These are phyloP conservation scores for Dendronephthya gigantea DNA, from an alignment of 64 coral and sea anemone genomes.

Conservation along the genomic window DNA sequence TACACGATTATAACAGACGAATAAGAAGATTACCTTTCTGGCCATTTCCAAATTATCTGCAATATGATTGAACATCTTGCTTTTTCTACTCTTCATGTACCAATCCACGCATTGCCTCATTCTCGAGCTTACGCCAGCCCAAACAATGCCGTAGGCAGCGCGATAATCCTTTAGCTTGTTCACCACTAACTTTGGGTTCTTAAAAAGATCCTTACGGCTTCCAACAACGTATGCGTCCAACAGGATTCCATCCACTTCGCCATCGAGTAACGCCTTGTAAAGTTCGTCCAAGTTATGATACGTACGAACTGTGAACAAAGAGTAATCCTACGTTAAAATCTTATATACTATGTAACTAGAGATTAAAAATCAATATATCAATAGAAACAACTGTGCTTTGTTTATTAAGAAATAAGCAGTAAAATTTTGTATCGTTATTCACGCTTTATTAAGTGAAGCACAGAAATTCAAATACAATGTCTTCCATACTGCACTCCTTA, in stretches of 20 bases:
- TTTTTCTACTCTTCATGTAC: background rate
- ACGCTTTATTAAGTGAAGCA: too few species aligned
- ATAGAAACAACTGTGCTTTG: too few species aligned
- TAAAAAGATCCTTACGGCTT: conserved; percentile 62
- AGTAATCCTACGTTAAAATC: background rate
- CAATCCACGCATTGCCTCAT: background rate
- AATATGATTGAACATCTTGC: background rate
- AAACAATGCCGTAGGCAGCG: conserved; percentile 44
- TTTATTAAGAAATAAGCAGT: too few species aligned
- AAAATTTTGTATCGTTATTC: too few species aligned
- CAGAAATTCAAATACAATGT: too few species aligned
- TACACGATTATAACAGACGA: too few species aligned
- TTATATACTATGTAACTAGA: too few species aligned
- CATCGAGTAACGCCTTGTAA: conserved; percentile 16
- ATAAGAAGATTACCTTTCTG: background rate
- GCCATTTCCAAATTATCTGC: background rate
- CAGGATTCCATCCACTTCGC: conserved; percentile 39
- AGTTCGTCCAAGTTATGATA: conserved; percentile 46
- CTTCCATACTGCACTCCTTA: too few species aligned
- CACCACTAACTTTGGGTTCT: conserved; percentile 46
- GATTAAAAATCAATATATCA: too few species aligned
- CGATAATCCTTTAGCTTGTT: conserved; percentile 51
- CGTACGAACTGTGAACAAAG: conserved; percentile 9
- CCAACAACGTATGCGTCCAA: conserved; percentile 52
- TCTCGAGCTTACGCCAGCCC: conserved; percentile 43